Evolutionary conservation across 2,888 invertebrate genomes (phyloP), one percentile per base, ranked within the genome.

Genomic region (Polyommatus icarus): DNA sequence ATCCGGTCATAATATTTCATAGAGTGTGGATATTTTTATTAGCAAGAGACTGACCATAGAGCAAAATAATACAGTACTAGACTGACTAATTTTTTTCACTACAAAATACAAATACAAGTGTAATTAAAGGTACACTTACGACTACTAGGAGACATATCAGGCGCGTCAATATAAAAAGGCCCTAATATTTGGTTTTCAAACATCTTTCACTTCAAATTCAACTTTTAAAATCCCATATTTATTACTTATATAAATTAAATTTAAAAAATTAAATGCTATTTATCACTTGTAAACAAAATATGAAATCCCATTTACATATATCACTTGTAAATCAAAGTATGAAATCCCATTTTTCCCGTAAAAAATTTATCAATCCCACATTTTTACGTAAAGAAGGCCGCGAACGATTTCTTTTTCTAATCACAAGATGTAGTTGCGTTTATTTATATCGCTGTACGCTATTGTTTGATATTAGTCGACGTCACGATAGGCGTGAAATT

Each of bases 41-140:
- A n/a, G n/a, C n/a, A n/a, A n/a, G n/a, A n/a, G n/a, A n/a, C n/a
- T n/a, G n/a, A n/a, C n/a, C n/a, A n/a, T n/a, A n/a, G n/a, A n/a
- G n/a, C n/a, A n/a, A n/a, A n/a, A n/a, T n/a, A n/a, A n/a, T n/a
- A n/a, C n/a, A n/a, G n/a, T n/a, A n/a, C n/a, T n/a, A n/a, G n/a
- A n/a, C n/a, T n/a, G n/a, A n/a, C n/a, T n/a, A n/a, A n/a, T n/a
- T n/a, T n/a, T n/a, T n/a, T n/a, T n/a, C n/a, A n/a, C n/a, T n/a
- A n/a, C n/a, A n/a, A n/a, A n/a, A n/a, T n/a, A n/a, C n/a, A n/a
- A n/a, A n/a, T n/a, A n/a, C n/a, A n/a, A n/a, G n/a, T n/a, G n/a
- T n/a, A n/a, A n/a, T 24, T 61, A 15, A 12, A 29, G 12, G 18
- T 29, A 67, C 18, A 88, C 91, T 90, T 82, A 91, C 91, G 83